Evolutionary conservation across 2,888 invertebrate species (phyloP), one percentile per base, ranked within the genome.

Genomic region (Lucinisca nassula): DNA sequence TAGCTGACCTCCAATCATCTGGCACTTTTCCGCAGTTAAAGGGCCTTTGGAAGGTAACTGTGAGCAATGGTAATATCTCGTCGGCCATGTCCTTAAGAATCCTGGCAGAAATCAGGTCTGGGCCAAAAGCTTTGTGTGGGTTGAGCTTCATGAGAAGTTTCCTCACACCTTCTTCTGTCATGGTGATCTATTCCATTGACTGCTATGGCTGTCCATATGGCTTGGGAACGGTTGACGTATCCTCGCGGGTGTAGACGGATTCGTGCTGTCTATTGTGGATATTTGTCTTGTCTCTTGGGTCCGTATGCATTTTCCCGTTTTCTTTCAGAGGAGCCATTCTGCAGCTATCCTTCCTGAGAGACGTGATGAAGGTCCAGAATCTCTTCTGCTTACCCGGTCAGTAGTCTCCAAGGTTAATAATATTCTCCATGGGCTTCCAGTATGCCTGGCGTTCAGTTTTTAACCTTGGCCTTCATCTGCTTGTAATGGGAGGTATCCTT

Each of bases 291-390:
- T 51, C 55, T 2, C 10, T n/a, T 17, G 55, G 76, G 24, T 49
- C 55, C 1, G 27, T 32, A 24, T 51, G 37, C 14, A 76, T 35
- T 30, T 51, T 49, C 21, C 76, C 76, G 32, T n/a, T n/a, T n/a
- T n/a, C n/a, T n/a, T n/a, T n/a, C n/a, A n/a, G n/a, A n/a, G n/a
- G n/a, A n/a, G n/a, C 27, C n/a, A 35, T 30, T 27, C 76, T 51
- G 14, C 30, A 51, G 27, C 21, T 49, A 40, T 76, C 76, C 30
- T 76, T 76, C 14, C 51, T 24, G 10, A 51, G 51, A 10, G 76
- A 49, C 30, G 49, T 76, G 76, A 76, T 76, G 76, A 35, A 49
- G 49, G 45, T 6, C 76, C 76, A 76, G 76, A 76, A 76, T 17
- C 76, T 14, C 30, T 76, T 76, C 51, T 76, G 76, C 24, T 76